Evolutionary conservation across 2,797 vertebrate genomes (phyloP), one percentile per base, ranked within the genome.

Genomic region (Lerista edwardsae): DNA sequence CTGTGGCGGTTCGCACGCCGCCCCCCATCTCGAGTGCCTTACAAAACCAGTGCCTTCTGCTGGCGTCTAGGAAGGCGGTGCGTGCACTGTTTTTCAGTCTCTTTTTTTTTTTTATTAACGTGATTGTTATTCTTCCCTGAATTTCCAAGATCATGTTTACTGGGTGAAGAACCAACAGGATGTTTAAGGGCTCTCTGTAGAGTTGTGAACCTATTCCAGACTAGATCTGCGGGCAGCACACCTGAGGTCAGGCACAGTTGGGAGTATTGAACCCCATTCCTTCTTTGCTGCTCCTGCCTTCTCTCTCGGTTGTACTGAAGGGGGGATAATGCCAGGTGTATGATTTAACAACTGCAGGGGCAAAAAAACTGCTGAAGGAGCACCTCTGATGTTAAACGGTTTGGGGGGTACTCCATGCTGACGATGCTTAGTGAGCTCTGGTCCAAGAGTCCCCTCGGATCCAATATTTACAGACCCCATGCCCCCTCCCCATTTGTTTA

Each of bases 21-120:
- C n/a, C 67, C 39, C 14, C n/a, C 12, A 59, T 5, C 8, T 69
- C 9, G 44, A 62, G 84, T 86, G 84, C 87, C 92, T 89, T 77
- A 75, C n/a, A 11, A 19, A 29, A 9, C 15, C 80, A 29, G 4
- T 29, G 2, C 21, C 31, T 31, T 61, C 61, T 34, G 10, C 23
- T 25, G 29, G 23, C 75, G 65, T 62, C n/a, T 44, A n/a, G 6
- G 27, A 15, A 59, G n/a, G 17, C 14, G 55, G 21, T 23, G 57
- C 15, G 17, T 59, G 4, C 21, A 59, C 21, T 59, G 23, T 34
- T 1, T 1, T 31, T 86, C 86, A 72, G 83, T 59, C 31, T 62
- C n/a, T 9, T 21, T 77, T 44, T 84, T 86, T 72, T 0, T 19
- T 86, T 86, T 87, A 81, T 3, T 3, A 80, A 31, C 6, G 23